Evolutionary conservation across 2,797 vertebrate genomes (phyloP).

Genomic region (Enoplosus armatus): DNA sequence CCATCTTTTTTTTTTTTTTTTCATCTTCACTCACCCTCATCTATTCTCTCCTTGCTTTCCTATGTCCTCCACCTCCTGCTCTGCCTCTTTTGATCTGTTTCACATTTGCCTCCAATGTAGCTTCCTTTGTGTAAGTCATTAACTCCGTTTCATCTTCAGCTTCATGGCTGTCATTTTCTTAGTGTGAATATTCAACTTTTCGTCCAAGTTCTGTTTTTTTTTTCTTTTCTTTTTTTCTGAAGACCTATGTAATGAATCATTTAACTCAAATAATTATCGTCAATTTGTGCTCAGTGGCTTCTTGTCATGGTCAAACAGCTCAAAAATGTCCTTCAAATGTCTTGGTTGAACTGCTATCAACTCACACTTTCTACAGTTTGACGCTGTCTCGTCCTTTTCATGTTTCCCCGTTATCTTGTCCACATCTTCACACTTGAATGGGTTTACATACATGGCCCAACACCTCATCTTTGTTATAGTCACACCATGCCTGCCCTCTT

Average conservation of each 20-base stretch:
- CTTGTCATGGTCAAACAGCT: background rate
- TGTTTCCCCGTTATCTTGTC: background rate
- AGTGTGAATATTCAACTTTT: slow-evolving; percentile 13
- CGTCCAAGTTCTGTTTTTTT: background rate
- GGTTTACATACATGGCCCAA: background rate
- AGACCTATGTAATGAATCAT: slow-evolving; percentile 19
- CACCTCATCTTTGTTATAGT: background rate
- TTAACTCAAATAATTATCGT: slow-evolving; percentile 24
- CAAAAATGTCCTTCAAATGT: slow-evolving; percentile 28
- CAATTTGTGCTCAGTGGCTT: slow-evolving; percentile 1
- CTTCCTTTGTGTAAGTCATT: slow-evolving; percentile 2
- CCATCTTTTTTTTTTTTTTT: background rate
- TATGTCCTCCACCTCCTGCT: slow-evolving; percentile 16
- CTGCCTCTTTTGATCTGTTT: slow-evolving; percentile 1
- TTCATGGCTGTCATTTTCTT: slow-evolving; percentile 3
- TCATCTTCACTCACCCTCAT: background rate
- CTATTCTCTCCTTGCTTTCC: background rate
- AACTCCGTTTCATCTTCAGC: slow-evolving; percentile 25
- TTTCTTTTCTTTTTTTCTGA: slow-evolving; percentile 1
- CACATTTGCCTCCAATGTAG: background rate
- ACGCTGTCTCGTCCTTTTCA: background rate
- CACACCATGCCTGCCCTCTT: background rate
- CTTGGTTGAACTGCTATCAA: background rate
- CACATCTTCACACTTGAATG: background rate
- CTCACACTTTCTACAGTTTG: background rate